phyloP scores from a whole-genome alignment of 2,113 vertebrate species.

The Epinephelus moara region DNA sequence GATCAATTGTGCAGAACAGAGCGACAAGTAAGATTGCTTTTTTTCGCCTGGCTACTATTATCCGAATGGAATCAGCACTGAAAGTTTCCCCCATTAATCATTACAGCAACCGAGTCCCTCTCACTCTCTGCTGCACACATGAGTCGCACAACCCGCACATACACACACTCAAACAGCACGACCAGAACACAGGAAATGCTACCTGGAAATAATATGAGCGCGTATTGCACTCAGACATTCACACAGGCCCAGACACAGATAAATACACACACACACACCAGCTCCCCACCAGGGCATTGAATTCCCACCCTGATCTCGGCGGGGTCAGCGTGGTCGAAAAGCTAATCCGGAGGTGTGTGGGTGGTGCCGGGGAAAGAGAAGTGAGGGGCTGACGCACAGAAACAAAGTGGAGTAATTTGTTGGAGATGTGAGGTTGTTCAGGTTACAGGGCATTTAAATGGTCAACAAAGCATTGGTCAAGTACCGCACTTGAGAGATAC shows the following conservation, averaged over 20 bases:
- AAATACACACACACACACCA: constrained; percentile 29
- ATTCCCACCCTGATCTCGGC: constrained; percentile 36
- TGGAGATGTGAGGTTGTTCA: neutral
- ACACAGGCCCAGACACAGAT: constrained; percentile 39
- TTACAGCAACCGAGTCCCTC: constrained; percentile 47
- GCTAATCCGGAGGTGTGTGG: constrained; percentile 39
- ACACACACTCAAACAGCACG: neutral
- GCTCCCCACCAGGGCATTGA: constrained; percentile 24
- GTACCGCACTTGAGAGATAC: neutral
- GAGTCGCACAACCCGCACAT: neutral
- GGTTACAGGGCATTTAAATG: constrained; percentile 36
- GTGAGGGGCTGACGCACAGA: neutral
- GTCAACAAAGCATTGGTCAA: constrained; percentile 5
- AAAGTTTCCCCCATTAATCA: constrained; percentile 78
- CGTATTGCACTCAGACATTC: constrained; percentile 19
- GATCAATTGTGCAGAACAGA: constrained; percentile 63
- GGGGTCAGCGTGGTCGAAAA: constrained; percentile 18
- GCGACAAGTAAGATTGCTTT: constrained; percentile 73
- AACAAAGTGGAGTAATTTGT: constrained; percentile 20
- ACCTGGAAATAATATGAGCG: constrained; percentile 40
- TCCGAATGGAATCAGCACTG: constrained; percentile 55
- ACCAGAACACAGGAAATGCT: constrained; percentile 8
- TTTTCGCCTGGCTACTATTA: constrained; percentile 47
- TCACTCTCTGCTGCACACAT: constrained; percentile 26
- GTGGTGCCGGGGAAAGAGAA: neutral